Conservation (phyloP, 2,113 vertebrate genomes). For the Mustela lutreola region DNA sequence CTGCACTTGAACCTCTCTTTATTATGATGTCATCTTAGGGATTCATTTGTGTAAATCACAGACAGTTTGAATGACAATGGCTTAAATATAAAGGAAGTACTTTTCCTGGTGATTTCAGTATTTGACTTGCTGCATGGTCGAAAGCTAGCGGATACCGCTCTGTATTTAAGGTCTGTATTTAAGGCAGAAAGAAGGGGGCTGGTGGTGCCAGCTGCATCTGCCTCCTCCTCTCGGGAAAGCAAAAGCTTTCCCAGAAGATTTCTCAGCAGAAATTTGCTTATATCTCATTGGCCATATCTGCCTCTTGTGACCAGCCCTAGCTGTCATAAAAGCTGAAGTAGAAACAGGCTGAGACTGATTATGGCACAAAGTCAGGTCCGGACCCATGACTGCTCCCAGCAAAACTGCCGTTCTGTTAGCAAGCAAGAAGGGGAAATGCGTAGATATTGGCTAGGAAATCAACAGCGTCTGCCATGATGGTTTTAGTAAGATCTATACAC, state of each 20-base stretch:
- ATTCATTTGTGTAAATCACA: background rate
- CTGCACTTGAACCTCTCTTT: background rate
- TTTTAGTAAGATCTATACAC: background rate
- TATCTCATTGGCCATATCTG: background rate
- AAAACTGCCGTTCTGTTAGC: background rate
- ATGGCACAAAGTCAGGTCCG: background rate
- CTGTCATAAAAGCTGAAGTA: background rate
- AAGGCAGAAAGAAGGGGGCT: background rate
- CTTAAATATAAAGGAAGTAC: background rate
- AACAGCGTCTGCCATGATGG: background rate
- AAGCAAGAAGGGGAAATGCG: background rate
- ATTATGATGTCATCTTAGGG: background rate
- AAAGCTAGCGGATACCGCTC: background rate
- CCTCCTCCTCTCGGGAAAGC: background rate
- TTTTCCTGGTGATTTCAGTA: background rate
- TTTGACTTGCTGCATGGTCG: background rate
- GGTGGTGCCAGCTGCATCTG: background rate
- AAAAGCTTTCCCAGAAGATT: background rate
- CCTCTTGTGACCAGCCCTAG: background rate
- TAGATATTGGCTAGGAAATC: background rate
- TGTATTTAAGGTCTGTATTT: background rate
- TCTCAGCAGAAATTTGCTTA: conserved; percentile 35
- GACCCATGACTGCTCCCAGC: background rate
- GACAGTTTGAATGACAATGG: background rate
- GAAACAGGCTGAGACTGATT: background rate